These are phyloP conservation scores for Passer domesticus DNA, from an alignment of 2,113 vertebrate genomes.

Conservation along the genomic window DNA sequence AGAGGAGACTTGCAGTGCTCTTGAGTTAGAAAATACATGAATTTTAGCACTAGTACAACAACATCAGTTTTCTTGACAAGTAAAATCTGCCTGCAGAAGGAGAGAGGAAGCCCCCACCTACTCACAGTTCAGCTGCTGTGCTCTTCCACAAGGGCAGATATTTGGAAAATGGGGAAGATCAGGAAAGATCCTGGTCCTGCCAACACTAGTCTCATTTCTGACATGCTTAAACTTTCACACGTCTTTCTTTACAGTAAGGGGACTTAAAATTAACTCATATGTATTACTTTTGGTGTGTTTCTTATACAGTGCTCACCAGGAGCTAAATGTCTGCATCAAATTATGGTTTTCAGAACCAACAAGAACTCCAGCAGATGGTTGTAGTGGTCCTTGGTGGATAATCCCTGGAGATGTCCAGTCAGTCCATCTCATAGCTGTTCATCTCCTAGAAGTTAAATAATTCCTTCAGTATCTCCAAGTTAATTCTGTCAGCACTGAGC, in stretches of 20 bases:
- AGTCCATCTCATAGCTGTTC: neutral
- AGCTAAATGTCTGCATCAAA: neutral
- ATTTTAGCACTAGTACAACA: neutral
- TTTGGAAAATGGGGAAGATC: neutral
- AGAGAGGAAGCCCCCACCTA: neutral
- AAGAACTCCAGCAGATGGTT: neutral
- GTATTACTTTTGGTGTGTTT: neutral
- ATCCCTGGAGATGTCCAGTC: neutral
- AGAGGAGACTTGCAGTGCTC: neutral
- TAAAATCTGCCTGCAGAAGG: neutral
- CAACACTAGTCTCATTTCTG: neutral
- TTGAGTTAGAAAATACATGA: neutral
- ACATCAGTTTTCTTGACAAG: neutral
- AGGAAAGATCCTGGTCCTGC: neutral
- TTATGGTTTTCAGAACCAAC: neutral
- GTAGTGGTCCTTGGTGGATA: neutral
- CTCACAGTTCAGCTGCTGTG: neutral
- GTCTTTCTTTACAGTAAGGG: neutral
- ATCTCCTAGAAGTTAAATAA: neutral
- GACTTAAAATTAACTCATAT: neutral
- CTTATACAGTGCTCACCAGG: neutral
- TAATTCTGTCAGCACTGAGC: neutral
- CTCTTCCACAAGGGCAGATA: neutral
- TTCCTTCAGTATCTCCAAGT: neutral
- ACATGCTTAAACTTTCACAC: neutral